A percentile compares a stretch with the other conserved stretches of the same genome.
Conservation (phyloP, 2,888 invertebrate genomes). For the Clistopyga incitator region DNA sequence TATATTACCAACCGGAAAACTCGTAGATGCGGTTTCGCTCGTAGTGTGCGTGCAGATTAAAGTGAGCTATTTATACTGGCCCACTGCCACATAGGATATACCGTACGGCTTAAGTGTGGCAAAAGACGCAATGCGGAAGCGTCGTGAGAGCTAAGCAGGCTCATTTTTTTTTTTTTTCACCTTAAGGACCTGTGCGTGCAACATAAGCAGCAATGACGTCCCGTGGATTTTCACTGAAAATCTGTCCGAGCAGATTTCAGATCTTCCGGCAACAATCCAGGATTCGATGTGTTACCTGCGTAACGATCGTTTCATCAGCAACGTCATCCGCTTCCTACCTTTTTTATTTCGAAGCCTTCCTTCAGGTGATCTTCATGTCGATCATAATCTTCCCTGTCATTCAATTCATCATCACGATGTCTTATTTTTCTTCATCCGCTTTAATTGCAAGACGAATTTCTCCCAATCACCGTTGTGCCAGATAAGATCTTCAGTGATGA, state of each 20-base stretch:
- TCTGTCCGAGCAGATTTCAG: too few species aligned
- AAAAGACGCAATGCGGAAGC: conserved; percentile 37
- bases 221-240: background rate
- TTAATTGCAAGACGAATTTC: background rate
- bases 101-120: conserved; percentile 9
- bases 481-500: conserved; percentile 20
- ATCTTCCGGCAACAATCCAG: conserved; percentile 13
- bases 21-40: conserved; percentile 6
- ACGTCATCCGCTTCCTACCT: conserved; percentile 45
- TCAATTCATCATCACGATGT: background rate
- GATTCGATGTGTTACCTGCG: conserved; percentile 5
- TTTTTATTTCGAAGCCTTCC: conserved; percentile 37
- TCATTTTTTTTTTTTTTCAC: background rate
- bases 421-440: background rate
- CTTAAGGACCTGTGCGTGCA: conserved; percentile 12
- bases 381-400: conserved; percentile 46
- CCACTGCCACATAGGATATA: conserved; percentile 26
- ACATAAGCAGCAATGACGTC: background rate
- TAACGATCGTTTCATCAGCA: conserved; percentile 19
- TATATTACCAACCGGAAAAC: conserved; percentile 23
- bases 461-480: background rate
- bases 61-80: conserved; percentile 18
- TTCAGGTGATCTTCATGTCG: conserved; percentile 43
- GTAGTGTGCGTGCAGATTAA: conserved; percentile 6
- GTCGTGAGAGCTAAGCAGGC: background rate